phyloP scores from a whole-genome alignment of 2,113 vertebrate genomes.

The Kryptolebias marmoratus region DNA sequence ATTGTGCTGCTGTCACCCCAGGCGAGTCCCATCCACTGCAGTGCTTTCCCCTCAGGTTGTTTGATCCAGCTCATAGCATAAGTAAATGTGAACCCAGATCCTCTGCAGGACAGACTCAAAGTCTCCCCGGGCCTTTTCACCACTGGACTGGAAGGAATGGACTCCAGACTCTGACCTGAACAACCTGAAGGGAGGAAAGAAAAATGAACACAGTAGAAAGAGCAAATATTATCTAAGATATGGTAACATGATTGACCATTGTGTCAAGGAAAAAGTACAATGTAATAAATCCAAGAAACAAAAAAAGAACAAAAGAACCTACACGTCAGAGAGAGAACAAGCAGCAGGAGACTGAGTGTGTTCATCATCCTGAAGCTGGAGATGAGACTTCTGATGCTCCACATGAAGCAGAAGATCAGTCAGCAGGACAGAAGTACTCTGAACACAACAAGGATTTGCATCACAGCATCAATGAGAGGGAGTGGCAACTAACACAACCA shows the following conservation, averaged over 20 bases:
- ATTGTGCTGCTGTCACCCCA: not conserved
- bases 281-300: not conserved
- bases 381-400: not conserved
- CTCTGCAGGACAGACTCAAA: conserved; percentile 57
- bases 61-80: conserved; percentile 51
- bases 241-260: not conserved
- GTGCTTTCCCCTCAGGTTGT: conserved; percentile 39
- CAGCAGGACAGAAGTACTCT: not conserved
- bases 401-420: not conserved
- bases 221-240: not conserved
- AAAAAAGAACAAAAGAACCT: conserved; percentile 4
- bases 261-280: not conserved
- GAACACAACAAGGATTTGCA: not conserved
- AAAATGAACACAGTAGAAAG: not conserved
- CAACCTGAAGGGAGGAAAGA: not conserved
- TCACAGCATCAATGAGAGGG: not conserved
- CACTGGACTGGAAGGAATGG: conserved; percentile 33
- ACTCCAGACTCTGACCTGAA: conserved; percentile 4
- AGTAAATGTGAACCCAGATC: conserved; percentile 23
- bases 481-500: not conserved
- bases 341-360: conserved; percentile 5
- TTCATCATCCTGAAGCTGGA: conserved; percentile 10
- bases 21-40: conserved; percentile 51
- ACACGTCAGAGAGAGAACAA: conserved; percentile 17
- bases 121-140: conserved; percentile 41